These are phyloP conservation scores for Parazoanthus swiftii DNA, from an alignment of 92 coral and sea anemone genomes.

Conservation along the genomic window DNA sequence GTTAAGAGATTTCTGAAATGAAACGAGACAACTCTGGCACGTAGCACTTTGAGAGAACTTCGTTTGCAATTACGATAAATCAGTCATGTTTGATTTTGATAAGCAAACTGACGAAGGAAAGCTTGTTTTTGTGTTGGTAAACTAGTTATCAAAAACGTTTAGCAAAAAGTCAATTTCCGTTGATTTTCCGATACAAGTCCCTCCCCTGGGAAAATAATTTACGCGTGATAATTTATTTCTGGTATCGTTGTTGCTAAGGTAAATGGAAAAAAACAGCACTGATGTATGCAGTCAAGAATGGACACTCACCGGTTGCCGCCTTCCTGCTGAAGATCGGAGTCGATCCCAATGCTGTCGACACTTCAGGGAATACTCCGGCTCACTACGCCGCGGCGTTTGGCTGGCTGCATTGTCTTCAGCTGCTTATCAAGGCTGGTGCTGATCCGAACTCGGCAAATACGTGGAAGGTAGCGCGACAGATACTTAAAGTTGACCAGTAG, in stretches of 20 bases:
- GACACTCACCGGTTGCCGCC: constrained; percentile 79
- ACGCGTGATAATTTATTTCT: not conserved
- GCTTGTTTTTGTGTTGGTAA: no score
- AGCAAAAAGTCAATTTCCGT: no score
- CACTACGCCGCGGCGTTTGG: constrained; percentile 92
- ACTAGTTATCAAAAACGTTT: no score
- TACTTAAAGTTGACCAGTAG: no score
- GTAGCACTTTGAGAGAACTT: no score
- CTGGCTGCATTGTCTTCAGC: constrained; percentile 82
- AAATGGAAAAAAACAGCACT: constrained; percentile 85
- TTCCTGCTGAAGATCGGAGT: constrained; percentile 74
- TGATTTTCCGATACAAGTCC: no score
- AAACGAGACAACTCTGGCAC: no score
- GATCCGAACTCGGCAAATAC: constrained; percentile 73
- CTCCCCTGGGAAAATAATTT: no score
- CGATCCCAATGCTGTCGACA: constrained; percentile 70
- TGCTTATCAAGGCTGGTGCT: constrained; percentile 77
- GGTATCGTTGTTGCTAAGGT: constrained; percentile 41
- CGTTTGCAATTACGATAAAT: no score
- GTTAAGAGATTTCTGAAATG: no score
- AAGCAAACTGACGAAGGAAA: no score
- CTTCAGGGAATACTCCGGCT: constrained; percentile 80
- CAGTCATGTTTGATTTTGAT: not conserved
- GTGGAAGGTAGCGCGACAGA: constrained; percentile 64
- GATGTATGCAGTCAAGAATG: constrained; percentile 88